Evolutionary conservation across 2,888 invertebrate genomes (phyloP), one percentile per base, ranked within the genome.

Genomic region (Mongoloraphidia duomilia): DNA sequence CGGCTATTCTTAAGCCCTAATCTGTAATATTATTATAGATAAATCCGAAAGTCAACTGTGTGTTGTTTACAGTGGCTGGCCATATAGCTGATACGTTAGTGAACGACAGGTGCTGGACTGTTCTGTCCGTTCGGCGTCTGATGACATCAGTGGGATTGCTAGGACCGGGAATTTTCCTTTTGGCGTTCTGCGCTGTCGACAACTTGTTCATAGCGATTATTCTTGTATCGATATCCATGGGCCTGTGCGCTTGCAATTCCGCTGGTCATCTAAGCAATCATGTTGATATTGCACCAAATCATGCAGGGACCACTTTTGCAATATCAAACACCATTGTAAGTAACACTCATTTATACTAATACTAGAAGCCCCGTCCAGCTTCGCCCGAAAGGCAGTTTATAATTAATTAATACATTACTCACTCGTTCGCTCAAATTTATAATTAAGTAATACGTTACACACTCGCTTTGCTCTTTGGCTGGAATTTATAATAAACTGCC

Each of bases 201-300:
- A 79, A 79, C 67, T 64, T 84, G 54, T 69, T 78, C 33, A 70
- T 77, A 53, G 84, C 84, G 49, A 76, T 84, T 38, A 68, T 82
- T 73, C 76, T 82, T 60, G 77, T 84, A 17, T 81, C 82, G 17
- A 74, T 84, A 59, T 82, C 82, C 1, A 81, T 84, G 80, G 83
- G 82, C 8, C 65, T 84, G 51, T 81, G 82, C 62, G 82, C 84
- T 1, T 80, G 80, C 60, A 84, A 84, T 62, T 82, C 83, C 36
- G 80, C 83, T 11, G 84, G 84, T 12, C 84, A 84, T 64, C 67
- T 84, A 36, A 81, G 81, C 60, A 85, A 85, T 62, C 84, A 85
- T 62, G 82, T 83, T 5, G 85, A 85, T 60, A 74, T 85, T 33
- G 84, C 84, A 1, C 84, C 84, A 1, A 82, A 82, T 66, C 80